A percentile compares a stretch with the other conserved stretches of the same genome.
Evolutionary conservation across 2,113 vertebrate genomes (phyloP).

Genomic region (Tyto alba): DNA sequence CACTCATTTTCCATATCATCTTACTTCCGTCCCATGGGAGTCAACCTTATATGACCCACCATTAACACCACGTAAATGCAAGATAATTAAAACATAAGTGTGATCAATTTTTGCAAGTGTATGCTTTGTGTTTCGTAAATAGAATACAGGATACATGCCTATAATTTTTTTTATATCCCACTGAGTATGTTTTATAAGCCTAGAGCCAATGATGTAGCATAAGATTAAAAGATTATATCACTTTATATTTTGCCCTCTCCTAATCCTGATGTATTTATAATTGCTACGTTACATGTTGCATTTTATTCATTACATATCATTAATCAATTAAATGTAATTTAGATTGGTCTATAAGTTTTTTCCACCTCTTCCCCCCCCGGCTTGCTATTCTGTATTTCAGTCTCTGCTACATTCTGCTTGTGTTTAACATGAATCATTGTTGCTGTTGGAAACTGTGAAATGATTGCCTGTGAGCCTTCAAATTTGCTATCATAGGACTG

Average conservation of each 20-base stretch:
- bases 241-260: not conserved
- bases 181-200: not conserved
- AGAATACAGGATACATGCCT: not conserved
- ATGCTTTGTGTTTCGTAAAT: not conserved
- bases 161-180: not conserved
- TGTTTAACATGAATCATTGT: not conserved
- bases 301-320: not conserved
- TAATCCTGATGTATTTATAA: not conserved
- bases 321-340: not conserved
- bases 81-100: not conserved
- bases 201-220: not conserved
- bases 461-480: not conserved
- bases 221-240: not conserved
- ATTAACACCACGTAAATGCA: not conserved
- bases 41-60: not conserved
- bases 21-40: not conserved
- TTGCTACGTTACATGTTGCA: not conserved
- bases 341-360: not conserved
- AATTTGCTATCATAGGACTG: not conserved
- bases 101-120: not conserved
- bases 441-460: not conserved
- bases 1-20: not conserved
- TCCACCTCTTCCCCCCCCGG: rapidly evolving
- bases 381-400: not conserved
- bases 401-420: not conserved